Evolutionary conservation across 2,797 vertebrate species (phyloP).

Genomic region (Argyrosomus regius): DNA sequence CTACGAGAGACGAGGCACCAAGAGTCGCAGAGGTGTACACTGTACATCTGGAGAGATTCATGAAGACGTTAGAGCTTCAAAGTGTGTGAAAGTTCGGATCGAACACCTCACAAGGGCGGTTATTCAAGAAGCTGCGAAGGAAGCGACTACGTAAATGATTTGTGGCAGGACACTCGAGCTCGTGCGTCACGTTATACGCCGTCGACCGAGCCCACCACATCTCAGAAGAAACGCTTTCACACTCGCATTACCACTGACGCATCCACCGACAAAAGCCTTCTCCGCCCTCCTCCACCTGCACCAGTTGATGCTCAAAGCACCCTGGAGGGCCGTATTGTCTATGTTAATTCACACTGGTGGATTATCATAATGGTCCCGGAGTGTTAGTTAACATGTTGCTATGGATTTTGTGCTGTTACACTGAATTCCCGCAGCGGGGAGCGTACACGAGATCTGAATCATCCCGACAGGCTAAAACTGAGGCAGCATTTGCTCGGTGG

Average conservation of each 20-base stretch:
- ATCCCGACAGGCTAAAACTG: constrained; percentile 8
- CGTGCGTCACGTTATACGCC: neutral
- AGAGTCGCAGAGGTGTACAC: neutral
- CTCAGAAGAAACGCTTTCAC: neutral
- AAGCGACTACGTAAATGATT: neutral
- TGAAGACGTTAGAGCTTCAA: neutral
- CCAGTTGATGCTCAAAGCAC: constrained; percentile 25
- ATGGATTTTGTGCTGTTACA: constrained; percentile 48
- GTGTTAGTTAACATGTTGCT: constrained; percentile 66
- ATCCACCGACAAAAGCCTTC: neutral
- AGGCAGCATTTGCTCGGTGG: constrained; percentile 12
- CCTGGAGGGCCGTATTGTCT: constrained; percentile 52
- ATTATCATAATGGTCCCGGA: constrained; percentile 57
- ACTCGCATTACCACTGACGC: neutral
- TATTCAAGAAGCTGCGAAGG: too few relatives aligned
- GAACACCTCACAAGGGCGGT: neutral
- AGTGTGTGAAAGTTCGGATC: neutral
- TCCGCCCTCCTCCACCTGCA: constrained; percentile 35
- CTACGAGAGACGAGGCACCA: neutral
- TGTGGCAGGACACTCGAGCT: neutral
- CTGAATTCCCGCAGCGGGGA: constrained; percentile 45
- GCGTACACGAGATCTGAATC: constrained; percentile 36
- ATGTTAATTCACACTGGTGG: constrained; percentile 56
- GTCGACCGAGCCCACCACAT: neutral
- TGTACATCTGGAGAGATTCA: neutral